Evolutionary conservation across 1,140 invertebrate species (phyloP), one percentile per base, ranked within the genome.

Genomic region (Drosophila mauritiana): DNA sequence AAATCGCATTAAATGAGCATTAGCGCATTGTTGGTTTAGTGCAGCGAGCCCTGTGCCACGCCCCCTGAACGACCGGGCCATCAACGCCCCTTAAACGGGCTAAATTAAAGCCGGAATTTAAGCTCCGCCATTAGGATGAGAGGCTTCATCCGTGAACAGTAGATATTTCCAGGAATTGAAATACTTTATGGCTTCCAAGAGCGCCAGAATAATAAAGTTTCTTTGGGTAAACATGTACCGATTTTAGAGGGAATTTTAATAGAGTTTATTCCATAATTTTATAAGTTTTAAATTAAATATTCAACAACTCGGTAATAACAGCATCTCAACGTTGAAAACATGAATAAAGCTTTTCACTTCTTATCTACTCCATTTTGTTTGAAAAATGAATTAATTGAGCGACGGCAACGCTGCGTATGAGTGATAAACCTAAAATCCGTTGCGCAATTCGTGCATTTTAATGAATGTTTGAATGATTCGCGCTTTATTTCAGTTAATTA

Each of bases 1-100:
- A 88, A 88, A 83, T 89, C 84, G 84, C 83, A 88, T 88, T 88
- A 88, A 88, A 89, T 88, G 80, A 83, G 80, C 80, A 88, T 88
- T 88, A 88, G 84, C 76, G 80, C 80, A 75, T 79, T 88, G 83
- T 86, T 86, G 78, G 72, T 79, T 88, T 76, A 64, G 74, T 63
- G 69, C 59, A 52, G 27, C 34, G 39, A 42, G 42, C 51, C 39
- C 55, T 49, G 25, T 31, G 3, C 36, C 52, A 42, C 27, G 31
- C 31, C 34, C 39, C 20, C 56, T 13, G 2, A 15, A 27, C 5
- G 25, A 31, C 11, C 37, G 4, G 31, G 8, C 13, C 37, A 5
- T 13, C 12, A 3, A 5, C 17, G 12, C 25, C n/a, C 25, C 7
- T 10, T 4, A 48, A 48, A n/a, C 13, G 39, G 12, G 42, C 61